Percentiles rank a stretch among this genome's conserved stretches.
phyloP scores from a whole-genome alignment of 2,113 vertebrate genomes.

The Cranoglanis bouderius region DNA sequence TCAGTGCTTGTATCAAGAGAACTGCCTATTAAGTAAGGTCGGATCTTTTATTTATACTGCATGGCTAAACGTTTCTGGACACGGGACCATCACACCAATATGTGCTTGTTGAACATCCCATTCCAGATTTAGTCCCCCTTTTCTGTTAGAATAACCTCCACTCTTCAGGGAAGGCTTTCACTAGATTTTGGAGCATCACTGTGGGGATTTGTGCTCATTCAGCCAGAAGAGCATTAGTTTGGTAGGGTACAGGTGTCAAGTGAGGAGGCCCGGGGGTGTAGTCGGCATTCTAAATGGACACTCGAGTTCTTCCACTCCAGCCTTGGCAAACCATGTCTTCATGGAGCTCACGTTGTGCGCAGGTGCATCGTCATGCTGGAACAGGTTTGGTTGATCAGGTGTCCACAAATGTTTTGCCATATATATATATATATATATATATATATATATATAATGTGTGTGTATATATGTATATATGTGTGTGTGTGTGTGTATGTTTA shows the following conservation, averaged over 20 bases:
- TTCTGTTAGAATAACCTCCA: neutral
- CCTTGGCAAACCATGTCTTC: neutral
- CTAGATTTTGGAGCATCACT: neutral
- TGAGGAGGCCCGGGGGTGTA: neutral
- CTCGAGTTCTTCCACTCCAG: neutral
- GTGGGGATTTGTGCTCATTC: neutral
- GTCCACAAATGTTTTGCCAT: neutral
- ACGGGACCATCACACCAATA: neutral
- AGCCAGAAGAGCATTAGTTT: neutral
- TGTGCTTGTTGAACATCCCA: neutral
- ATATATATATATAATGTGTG: no score
- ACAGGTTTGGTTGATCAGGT: neutral
- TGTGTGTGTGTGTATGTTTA: neutral
- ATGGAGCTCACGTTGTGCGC: neutral
- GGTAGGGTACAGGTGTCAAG: neutral
- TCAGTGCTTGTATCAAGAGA: neutral
- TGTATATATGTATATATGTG: no score
- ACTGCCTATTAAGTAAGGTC: neutral
- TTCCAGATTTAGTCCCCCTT: neutral
- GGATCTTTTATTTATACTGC: neutral
- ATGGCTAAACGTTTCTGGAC: neutral
- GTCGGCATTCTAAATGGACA: neutral
- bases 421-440: no score
- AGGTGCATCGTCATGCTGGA: neutral
- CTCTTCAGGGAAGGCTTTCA: neutral